A percentile compares a stretch with the other conserved stretches of the same genome.
phyloP scores from a whole-genome alignment of 2,797 vertebrate genomes.

The Poecile montanus region DNA sequence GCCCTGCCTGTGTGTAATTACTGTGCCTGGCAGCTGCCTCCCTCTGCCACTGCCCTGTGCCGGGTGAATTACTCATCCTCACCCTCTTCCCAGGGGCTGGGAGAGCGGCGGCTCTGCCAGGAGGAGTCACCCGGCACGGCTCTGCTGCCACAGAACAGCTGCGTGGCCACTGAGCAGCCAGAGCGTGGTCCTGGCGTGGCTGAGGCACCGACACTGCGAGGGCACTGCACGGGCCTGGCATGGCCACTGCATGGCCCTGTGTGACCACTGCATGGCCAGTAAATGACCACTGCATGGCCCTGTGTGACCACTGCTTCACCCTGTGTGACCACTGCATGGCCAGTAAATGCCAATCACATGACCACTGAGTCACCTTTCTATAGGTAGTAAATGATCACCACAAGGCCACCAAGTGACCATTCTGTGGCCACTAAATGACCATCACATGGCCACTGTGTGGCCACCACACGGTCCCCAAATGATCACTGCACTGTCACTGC shows the following conservation, averaged over 20 bases:
- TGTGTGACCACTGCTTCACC: rapidly evolving
- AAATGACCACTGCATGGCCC: not conserved
- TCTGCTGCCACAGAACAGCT: not conserved
- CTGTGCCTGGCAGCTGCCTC: slow-evolving; percentile 31
- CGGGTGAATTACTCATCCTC: not conserved
- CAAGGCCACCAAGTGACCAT: not conserved
- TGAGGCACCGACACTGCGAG: rapidly evolving
- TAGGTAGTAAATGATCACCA: not conserved
- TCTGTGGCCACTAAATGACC: not conserved
- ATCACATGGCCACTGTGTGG: not conserved
- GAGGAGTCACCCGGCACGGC: not conserved
- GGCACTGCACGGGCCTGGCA: rapidly evolving
- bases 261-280: no score
- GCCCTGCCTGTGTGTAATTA: slow-evolving; percentile 9
- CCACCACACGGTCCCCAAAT: not conserved
- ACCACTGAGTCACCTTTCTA: not conserved
- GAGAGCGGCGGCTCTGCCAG: not conserved
- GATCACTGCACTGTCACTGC: not conserved
- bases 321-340: rapidly evolving
- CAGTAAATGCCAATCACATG: not conserved
- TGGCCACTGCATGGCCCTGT: rapidly evolving
- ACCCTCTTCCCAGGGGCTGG: not conserved
- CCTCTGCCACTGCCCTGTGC: not conserved
- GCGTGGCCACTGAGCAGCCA: rapidly evolving
- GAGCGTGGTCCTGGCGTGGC: rapidly evolving